Conservation (phyloP, 2,113 vertebrate genomes). For the Dasypus novemcinctus region DNA sequence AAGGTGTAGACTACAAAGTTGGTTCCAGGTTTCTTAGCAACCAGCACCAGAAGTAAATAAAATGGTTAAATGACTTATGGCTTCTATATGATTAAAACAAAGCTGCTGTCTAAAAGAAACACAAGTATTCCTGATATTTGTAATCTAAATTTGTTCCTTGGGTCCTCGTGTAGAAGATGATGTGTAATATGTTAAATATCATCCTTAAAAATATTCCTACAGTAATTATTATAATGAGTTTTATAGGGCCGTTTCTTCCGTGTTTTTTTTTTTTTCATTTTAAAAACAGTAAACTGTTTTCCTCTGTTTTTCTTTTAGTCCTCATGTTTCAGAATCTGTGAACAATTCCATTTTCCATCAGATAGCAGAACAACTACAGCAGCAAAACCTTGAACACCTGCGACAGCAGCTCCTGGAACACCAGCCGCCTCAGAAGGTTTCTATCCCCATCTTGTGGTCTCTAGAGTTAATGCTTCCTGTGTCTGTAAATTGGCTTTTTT, state of each 20-base stretch:
- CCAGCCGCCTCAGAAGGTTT: constrained; percentile 90
- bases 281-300: background rate
- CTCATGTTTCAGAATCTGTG: constrained; percentile 95
- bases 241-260: background rate
- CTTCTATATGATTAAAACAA: background rate
- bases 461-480: background rate
- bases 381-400: constrained; percentile 98
- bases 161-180: background rate
- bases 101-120: background rate
- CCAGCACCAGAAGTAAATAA: background rate
- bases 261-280: too few species aligned
- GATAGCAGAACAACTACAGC: constrained; percentile 96
- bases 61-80: background rate
- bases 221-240: background rate
- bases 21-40: background rate
- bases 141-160: background rate
- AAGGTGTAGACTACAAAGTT: background rate
- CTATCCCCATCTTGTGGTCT: constrained; percentile 76
- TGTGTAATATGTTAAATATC: background rate
- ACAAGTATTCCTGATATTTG: background rate
- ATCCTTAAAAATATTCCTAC: constrained; percentile 8
- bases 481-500: background rate
- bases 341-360: constrained; percentile 99
- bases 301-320: constrained; percentile 83
- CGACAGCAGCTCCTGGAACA: constrained; percentile 95